These are phyloP conservation scores for Hybognathus amarus DNA, from an alignment of 2,797 vertebrate species.

Conservation along the genomic window DNA sequence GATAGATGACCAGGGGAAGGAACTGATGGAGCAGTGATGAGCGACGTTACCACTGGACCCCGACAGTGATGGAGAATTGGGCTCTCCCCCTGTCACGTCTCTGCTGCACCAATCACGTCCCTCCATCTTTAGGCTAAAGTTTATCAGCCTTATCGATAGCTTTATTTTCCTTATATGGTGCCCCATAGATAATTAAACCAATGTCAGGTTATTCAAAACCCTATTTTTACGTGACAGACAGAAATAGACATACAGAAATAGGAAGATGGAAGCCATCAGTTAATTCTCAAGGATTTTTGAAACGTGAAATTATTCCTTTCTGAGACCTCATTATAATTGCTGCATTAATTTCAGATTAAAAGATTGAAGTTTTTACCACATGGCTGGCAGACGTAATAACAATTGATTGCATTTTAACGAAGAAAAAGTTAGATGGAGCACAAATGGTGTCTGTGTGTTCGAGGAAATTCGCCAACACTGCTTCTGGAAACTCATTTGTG, in stretches of 20 bases:
- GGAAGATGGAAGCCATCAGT: conserved; percentile 71
- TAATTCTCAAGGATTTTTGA: conserved; percentile 65
- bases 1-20: conserved; percentile 75
- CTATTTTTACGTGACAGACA: conserved; percentile 84
- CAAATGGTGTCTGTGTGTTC: conserved; percentile 25
- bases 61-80: conserved; percentile 76
- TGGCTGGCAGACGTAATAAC: conserved; percentile 35
- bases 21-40: conserved; percentile 63
- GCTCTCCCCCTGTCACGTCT: conserved; percentile 65
- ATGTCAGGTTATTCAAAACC: conserved; percentile 81
- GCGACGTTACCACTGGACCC: conserved; percentile 63
- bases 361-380: conserved; percentile 32
- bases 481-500: conserved; percentile 6
- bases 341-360: conserved; percentile 45
- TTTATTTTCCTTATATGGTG: conserved; percentile 79
- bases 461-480: background rate
- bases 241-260: conserved; percentile 81
- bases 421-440: conserved; percentile 29
- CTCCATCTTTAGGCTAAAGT: conserved; percentile 68
- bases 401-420: conserved; percentile 45
- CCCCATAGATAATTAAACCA: conserved; percentile 79
- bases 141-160: conserved; percentile 77
- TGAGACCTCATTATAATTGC: conserved; percentile 48
- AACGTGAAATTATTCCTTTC: conserved; percentile 56
- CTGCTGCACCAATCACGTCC: conserved; percentile 65